Percentiles rank a stretch among this genome's conserved stretches.
Conservation (phyloP, 2,888 invertebrate species). For the Autographa pulchrina region DNA sequence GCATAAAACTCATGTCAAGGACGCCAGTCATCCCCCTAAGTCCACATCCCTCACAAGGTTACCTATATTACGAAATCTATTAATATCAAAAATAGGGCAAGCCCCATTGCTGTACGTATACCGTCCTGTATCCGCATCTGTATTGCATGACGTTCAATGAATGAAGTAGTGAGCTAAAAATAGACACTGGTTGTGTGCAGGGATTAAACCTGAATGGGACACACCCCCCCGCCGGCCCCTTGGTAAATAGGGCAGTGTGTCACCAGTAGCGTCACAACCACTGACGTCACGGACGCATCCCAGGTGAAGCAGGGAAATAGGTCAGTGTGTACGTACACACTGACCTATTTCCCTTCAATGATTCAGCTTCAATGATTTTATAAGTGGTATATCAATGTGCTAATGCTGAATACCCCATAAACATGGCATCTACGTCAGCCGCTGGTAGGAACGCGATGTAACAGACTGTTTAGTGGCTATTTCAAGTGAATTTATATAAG, state of each 20-base stretch:
- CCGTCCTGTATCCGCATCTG: constrained; percentile 37
- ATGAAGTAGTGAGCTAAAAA: constrained; percentile 84
- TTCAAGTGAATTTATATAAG: neutral
- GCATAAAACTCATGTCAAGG: constrained; percentile 36
- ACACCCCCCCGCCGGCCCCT: constrained; percentile 62
- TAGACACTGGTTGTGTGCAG: constrained; percentile 70
- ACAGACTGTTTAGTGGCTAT: neutral
- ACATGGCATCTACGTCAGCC: neutral
- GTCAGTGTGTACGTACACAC: constrained; percentile 68
- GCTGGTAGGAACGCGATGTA: neutral
- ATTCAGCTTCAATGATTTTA: constrained; percentile 33
- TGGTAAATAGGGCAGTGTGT: constrained; percentile 82
- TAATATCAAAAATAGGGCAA: constrained; percentile 46
- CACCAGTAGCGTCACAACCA: constrained; percentile 77
- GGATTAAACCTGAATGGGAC: constrained; percentile 83
- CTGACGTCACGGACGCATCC: constrained; percentile 83
- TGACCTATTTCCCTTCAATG: no score
- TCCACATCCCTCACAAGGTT: constrained; percentile 18
- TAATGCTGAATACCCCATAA: neutral
- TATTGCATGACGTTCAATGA: constrained; percentile 73
- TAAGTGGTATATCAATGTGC: constrained; percentile 15
- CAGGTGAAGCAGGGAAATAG: constrained; percentile 74
- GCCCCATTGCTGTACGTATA: constrained; percentile 30
- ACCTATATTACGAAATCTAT: constrained; percentile 42
- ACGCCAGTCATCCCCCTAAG: constrained; percentile 19